Evolutionary conservation across 1,140 invertebrate species (phyloP).

Genomic region (Drosophila ercepeae): DNA sequence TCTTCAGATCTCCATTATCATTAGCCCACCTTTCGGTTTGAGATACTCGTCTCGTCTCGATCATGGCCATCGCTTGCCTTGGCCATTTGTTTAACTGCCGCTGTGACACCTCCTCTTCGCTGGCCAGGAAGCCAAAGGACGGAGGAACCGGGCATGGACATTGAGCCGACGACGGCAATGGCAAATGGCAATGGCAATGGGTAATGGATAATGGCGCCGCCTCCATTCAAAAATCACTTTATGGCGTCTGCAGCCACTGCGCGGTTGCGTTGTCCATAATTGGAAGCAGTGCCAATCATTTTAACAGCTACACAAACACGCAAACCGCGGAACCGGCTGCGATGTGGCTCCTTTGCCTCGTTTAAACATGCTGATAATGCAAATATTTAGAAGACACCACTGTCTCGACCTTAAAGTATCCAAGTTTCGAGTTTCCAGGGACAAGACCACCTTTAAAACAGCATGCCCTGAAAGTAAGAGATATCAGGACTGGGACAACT

Average conservation of each 20-base stretch:
- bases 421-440: not conserved
- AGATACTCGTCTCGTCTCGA: constrained; percentile 9
- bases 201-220: constrained; percentile 61
- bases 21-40: constrained; percentile 37
- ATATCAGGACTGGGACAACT: constrained; percentile 16
- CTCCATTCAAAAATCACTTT: constrained; percentile 79
- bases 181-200: not conserved
- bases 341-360: not conserved
- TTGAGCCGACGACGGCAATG: not conserved
- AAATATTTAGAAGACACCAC: constrained; percentile 27
- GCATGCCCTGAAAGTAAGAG: not conserved
- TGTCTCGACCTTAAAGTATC: not conserved
- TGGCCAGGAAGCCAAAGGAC: not conserved
- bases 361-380: constrained; percentile 63
- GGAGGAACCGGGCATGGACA: constrained; percentile 1
- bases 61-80: constrained; percentile 52
- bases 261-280: constrained; percentile 62
- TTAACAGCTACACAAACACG: constrained; percentile 81
- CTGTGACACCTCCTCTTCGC: constrained; percentile 59
- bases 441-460: not conserved
- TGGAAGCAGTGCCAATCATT: constrained; percentile 80
- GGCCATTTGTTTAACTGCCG: constrained; percentile 69
- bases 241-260: constrained; percentile 49
- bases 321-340: constrained; percentile 39
- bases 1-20: constrained; percentile 44